A percentile compares a stretch with the other conserved stretches of the same genome.
phyloP scores from a whole-genome alignment of 1,140 invertebrate species.

The Cherax destructor region DNA sequence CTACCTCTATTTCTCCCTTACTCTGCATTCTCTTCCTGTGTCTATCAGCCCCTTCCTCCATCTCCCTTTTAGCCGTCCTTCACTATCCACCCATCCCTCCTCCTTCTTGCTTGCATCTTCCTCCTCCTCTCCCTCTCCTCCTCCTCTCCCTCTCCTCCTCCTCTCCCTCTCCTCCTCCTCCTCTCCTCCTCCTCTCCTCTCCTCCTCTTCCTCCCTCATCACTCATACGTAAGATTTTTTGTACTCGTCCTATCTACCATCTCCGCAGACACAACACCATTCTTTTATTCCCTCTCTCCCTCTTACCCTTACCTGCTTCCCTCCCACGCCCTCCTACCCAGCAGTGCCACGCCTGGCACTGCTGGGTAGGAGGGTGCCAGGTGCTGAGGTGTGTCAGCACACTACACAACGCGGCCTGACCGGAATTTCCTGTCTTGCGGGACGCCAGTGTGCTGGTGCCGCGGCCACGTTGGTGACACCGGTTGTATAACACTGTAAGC shows the following conservation, averaged over 20 bases:
- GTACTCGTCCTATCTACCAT: neutral
- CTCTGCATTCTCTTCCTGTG: no score
- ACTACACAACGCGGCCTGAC: no score
- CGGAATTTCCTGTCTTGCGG: no score
- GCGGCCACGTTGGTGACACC: no score
- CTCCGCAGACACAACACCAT: no score
- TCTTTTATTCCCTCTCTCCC: neutral
- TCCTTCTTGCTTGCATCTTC: neutral
- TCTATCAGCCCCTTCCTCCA: neutral
- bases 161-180: neutral
- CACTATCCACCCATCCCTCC: neutral
- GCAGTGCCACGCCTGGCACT: no score
- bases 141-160: no score
- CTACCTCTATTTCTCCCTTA: neutral
- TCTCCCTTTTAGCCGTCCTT: conserved; percentile 3
- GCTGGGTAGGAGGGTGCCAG: no score
- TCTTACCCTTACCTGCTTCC: neutral
- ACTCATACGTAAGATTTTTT: neutral
- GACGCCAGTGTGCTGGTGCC: no score
- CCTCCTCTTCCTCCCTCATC: neutral
- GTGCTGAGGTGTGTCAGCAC: no score
- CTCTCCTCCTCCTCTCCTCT: neutral
- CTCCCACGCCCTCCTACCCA: neutral
- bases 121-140: no score
- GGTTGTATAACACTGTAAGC: no score